phyloP scores from a whole-genome alignment of 2,888 invertebrate species.

The Stomorhina lunata region DNA sequence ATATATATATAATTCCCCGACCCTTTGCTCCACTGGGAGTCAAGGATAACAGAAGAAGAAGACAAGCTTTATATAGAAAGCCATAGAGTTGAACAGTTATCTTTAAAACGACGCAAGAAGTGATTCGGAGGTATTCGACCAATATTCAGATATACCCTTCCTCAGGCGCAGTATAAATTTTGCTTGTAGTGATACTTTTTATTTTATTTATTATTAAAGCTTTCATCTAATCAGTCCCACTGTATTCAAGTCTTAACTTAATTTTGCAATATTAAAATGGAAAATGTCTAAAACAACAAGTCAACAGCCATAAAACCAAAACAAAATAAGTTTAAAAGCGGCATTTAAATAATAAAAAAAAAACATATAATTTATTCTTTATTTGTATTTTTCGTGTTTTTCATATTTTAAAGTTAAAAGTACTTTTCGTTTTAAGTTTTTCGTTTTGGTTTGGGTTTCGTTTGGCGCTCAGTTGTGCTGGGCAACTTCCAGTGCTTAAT shows the following conservation, averaged over 20 bases:
- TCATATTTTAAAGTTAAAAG: constrained; percentile 31
- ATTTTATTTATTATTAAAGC: too few relatives aligned
- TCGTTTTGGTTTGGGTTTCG: constrained; percentile 39
- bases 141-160: too few relatives aligned
- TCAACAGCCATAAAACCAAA: constrained; percentile 5
- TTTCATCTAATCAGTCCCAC: too few relatives aligned
- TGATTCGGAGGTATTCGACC: too few relatives aligned
- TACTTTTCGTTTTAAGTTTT: constrained; percentile 39
- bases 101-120: too few relatives aligned
- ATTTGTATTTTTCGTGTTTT: constrained; percentile 22
- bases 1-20: too few relatives aligned
- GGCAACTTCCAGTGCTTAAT: constrained; percentile 66
- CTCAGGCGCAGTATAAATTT: too few relatives aligned
- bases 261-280: constrained; percentile 42
- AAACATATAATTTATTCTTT: constrained; percentile 54
- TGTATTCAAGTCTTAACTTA: constrained; percentile 27
- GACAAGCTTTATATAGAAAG: too few relatives aligned
- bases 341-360: constrained; percentile 44
- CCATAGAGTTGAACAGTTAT: too few relatives aligned
- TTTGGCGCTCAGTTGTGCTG: constrained; percentile 31
- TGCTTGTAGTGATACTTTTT: too few relatives aligned
- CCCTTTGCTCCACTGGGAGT: too few relatives aligned
- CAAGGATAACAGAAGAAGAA: too few relatives aligned
- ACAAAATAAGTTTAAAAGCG: constrained; percentile 21
- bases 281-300: constrained; percentile 42